Conservation (phyloP, 2,113 vertebrate species). For the Phodopus roborovskii region DNA sequence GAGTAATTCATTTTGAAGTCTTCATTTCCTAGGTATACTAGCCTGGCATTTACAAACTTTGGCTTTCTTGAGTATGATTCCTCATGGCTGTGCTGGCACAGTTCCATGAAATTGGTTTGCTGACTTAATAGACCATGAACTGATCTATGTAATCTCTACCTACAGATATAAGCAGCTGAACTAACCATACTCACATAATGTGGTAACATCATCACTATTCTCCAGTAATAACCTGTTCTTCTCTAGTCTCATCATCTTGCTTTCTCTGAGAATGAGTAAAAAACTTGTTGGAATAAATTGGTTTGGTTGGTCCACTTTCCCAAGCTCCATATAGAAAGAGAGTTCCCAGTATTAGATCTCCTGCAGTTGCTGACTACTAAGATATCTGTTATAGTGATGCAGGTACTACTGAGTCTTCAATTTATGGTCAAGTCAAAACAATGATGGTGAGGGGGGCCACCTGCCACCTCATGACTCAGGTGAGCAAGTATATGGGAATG, state of each 20-base stretch:
- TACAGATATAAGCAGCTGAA: not conserved
- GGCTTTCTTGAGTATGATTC: not conserved
- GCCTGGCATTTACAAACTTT: not conserved
- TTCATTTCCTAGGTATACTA: not conserved
- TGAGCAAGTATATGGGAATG: not conserved
- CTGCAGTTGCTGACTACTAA: not conserved
- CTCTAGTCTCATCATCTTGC: not conserved
- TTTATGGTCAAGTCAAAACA: not conserved
- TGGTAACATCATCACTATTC: not conserved
- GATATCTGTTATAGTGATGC: not conserved
- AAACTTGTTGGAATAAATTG: not conserved
- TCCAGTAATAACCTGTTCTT: not conserved
- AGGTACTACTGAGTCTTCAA: not conserved
- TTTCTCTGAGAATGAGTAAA: not conserved
- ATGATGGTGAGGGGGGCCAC: not conserved
- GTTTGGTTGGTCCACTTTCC: not conserved
- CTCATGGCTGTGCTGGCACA: not conserved
- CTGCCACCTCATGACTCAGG: not conserved
- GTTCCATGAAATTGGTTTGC: not conserved
- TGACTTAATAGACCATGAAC: not conserved
- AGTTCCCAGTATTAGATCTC: not conserved
- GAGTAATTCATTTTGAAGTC: constrained; percentile 3
- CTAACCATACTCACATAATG: not conserved
- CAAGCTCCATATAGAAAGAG: not conserved
- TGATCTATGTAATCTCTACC: not conserved